Evolutionary conservation across 1,140 invertebrate species (phyloP), one percentile per base, ranked within the genome.

Genomic region (Tachypleus tridentatus): DNA sequence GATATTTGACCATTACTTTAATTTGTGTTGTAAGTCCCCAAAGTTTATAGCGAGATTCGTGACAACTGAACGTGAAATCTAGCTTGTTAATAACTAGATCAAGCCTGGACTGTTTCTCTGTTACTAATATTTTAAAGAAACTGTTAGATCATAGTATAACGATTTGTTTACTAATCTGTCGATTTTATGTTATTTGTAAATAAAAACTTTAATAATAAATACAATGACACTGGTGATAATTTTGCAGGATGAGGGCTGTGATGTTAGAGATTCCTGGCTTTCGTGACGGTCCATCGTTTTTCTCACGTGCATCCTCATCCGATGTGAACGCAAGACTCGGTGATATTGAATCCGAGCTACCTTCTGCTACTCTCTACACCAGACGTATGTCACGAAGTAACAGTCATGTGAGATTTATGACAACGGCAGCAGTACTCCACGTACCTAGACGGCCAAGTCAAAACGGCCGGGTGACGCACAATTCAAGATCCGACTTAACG

Each of bases 361-460:
- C 59, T 4, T 10, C 59, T 3, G 11, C 59, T 2, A 10, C 59
- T 49, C n/a, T 49, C n/a, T n/a, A n/a, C 59, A 11, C 56, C 9
- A 57, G 56, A 29, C n/a, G 56, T 11, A 57, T 29, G 4, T 57
- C 56, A 10, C n/a, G 56, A 10, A 57, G 47, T 29, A 57, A 57
- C 9, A 60, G 51, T 48, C 59, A 60, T 11, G 59, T 60, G 49
- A 60, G n/a, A 11, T 60, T 60, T 10, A 47, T 60, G 4, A 60
- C 59, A 6, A 57, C 54, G 54, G 59, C 59, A 10, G 59, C 59
- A 4, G 59, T 60, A 5, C 11, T 60, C n/a, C 59, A 60, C 59
- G 5, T 52, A 52, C 59, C 59, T 5, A 48, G 11, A 60, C 9
- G 10, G 11, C 4, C 47, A 29, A 57, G 47, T 9, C 56, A 57